Percentiles rank a stretch among this genome's conserved stretches.
These are phyloP conservation scores for Diaprepes abbreviatus DNA, from an alignment of 2,888 invertebrate species.

Conservation along the genomic window DNA sequence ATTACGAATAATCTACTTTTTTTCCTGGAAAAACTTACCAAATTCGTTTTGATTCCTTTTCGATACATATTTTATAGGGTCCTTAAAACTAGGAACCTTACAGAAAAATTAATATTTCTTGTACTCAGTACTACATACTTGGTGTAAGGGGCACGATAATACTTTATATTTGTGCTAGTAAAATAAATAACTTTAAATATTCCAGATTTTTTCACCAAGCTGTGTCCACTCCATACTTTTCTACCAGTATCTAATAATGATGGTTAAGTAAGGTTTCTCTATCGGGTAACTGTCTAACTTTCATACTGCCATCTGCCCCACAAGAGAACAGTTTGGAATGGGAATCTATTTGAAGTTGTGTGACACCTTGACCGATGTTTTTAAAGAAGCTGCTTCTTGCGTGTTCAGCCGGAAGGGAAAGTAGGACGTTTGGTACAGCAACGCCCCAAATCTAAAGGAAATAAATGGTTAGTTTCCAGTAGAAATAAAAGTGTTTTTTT, in stretches of 20 bases:
- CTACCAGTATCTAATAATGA: slow-evolving; percentile 43
- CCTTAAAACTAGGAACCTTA: too few species aligned
- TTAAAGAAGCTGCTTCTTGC: slow-evolving; percentile 97
- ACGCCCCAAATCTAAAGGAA: slow-evolving; percentile 90
- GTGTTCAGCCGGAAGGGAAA: slow-evolving; percentile 94
- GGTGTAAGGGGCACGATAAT: background rate
- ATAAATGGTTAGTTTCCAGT: too few species aligned
- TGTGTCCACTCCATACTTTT: background rate
- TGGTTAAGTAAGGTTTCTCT: slow-evolving; percentile 70
- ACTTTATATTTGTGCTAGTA: background rate
- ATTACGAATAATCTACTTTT: background rate
- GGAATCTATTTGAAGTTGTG: slow-evolving; percentile 93
- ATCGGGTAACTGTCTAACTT: slow-evolving; percentile 93
- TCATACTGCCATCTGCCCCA: slow-evolving; percentile 99
- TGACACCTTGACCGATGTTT: slow-evolving; percentile 96
- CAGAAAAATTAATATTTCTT: too few species aligned
- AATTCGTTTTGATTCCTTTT: too few species aligned
- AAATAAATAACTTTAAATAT: background rate
- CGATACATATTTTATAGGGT: too few species aligned
- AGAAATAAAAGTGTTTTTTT: background rate
- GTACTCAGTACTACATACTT: background rate
- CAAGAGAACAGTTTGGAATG: slow-evolving; percentile 95
- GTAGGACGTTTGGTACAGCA: slow-evolving; percentile 86
- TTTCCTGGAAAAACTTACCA: background rate
- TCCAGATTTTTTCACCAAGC: background rate